Conservation (phyloP, 2,797 vertebrate species). For the Cuniculus paca region DNA sequence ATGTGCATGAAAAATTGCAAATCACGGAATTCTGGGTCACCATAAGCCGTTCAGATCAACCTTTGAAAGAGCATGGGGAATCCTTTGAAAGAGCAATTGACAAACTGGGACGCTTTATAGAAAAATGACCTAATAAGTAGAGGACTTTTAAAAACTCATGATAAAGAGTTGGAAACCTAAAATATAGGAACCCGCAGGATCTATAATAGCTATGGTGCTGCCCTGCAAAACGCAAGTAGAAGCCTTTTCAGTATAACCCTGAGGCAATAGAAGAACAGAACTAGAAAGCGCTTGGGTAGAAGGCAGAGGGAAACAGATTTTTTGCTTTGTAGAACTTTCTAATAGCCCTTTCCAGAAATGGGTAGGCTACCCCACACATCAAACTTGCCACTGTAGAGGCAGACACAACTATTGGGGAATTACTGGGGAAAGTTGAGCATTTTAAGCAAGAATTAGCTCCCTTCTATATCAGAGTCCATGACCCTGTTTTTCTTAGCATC, state of each 20-base stretch:
- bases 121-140: background rate
- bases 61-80: background rate
- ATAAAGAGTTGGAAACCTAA: background rate
- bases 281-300: background rate
- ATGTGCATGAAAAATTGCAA: background rate
- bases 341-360: background rate
- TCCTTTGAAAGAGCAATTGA: background rate
- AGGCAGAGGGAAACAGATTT: background rate
- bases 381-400: background rate
- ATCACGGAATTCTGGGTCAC: background rate
- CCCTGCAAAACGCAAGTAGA: background rate
- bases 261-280: background rate
- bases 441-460: background rate
- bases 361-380: background rate
- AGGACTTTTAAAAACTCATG: background rate
- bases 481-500: background rate
- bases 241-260: background rate
- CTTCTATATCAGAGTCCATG: background rate
- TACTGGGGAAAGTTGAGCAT: background rate
- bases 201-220: background rate
- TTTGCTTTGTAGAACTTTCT: background rate
- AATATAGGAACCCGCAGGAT: background rate
- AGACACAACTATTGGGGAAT: background rate
- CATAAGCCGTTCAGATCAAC: background rate
- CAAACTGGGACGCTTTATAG: background rate